These are phyloP conservation scores for Goniozus legneri DNA, from an alignment of 1,140 invertebrate species.

Conservation along the genomic window DNA sequence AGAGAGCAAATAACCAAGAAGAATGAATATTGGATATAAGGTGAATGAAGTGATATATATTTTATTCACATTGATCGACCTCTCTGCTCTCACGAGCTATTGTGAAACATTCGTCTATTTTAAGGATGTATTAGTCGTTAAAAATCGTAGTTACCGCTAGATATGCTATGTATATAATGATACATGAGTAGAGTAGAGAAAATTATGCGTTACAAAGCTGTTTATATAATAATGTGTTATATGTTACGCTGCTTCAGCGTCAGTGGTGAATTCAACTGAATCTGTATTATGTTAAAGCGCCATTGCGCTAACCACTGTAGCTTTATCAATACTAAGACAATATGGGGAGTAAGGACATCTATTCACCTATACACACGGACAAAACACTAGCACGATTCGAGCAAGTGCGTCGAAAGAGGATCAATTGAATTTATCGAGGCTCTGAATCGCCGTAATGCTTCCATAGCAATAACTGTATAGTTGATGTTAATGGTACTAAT, in stretches of 20 bases:
- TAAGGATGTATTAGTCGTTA: constrained; percentile 30
- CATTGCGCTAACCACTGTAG: constrained; percentile 21
- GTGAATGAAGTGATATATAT: constrained; percentile 23
- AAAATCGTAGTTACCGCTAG: constrained; percentile 47
- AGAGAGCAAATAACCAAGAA: constrained; percentile 24
- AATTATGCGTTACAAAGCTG: constrained; percentile 32
- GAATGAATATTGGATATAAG: constrained; percentile 22
- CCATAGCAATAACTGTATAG: constrained; percentile 53
- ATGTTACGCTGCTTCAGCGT: constrained; percentile 41
- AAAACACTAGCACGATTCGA: not conserved
- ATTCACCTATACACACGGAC: not conserved
- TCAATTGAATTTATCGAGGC: constrained; percentile 43
- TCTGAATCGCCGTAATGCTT: constrained; percentile 47
- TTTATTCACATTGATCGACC: constrained; percentile 18
- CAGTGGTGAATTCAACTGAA: constrained; percentile 43
- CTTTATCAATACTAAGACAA: constrained; percentile 37
- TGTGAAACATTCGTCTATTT: no score
- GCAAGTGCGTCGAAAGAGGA: constrained; percentile 17
- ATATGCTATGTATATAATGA: constrained; percentile 47
- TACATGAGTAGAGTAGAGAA: constrained; percentile 34
- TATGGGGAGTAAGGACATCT: constrained; percentile 14
- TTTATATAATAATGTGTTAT: constrained; percentile 43
- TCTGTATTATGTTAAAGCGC: constrained; percentile 12
- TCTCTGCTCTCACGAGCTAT: no score
- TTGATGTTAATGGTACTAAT: constrained; percentile 49